A percentile compares a stretch with the other conserved stretches of the same genome.
These are phyloP conservation scores for Caenorhabditis imperialis DNA, from an alignment of 2,888 invertebrate species.

Conservation along the genomic window DNA sequence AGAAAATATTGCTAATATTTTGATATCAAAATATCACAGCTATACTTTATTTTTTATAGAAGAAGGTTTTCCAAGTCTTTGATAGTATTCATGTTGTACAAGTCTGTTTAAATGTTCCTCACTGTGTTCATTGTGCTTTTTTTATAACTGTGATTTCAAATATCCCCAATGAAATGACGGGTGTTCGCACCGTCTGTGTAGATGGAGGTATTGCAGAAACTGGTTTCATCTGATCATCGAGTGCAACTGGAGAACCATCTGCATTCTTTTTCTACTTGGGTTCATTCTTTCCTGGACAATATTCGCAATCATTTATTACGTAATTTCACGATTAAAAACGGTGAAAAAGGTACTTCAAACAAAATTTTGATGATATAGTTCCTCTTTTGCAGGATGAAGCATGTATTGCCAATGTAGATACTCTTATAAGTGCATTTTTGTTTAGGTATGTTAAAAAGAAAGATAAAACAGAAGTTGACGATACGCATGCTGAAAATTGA, in stretches of 20 bases:
- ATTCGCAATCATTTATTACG: constrained; percentile 71
- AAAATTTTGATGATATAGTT: not conserved
- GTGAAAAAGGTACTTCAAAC: constrained; percentile 36
- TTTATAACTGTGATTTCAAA: constrained; percentile 12
- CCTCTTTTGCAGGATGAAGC: constrained; percentile 57
- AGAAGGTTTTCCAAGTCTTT: too few relatives aligned
- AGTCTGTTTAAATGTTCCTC: too few relatives aligned
- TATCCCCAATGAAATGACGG: constrained; percentile 39
- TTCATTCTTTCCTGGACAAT: constrained; percentile 71
- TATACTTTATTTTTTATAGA: too few relatives aligned
- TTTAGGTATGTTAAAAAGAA: constrained; percentile 63
- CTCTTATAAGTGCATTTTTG: constrained; percentile 71
- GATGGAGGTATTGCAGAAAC: constrained; percentile 70
- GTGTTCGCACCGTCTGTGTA: constrained; percentile 55
- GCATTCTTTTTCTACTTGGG: constrained; percentile 67
- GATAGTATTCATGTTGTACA: too few relatives aligned
- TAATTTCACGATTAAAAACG: constrained; percentile 55
- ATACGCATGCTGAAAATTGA: constrained; percentile 34
- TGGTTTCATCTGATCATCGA: constrained; percentile 77
- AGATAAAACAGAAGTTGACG: constrained; percentile 16
- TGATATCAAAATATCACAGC: too few relatives aligned
- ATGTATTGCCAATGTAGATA: constrained; percentile 76
- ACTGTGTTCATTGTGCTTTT: constrained; percentile 7
- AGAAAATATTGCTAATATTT: too few relatives aligned
- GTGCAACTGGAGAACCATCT: constrained; percentile 71